Evolutionary conservation across 1,140 invertebrate genomes (phyloP).

Genomic region (Camponotus floridanus): DNA sequence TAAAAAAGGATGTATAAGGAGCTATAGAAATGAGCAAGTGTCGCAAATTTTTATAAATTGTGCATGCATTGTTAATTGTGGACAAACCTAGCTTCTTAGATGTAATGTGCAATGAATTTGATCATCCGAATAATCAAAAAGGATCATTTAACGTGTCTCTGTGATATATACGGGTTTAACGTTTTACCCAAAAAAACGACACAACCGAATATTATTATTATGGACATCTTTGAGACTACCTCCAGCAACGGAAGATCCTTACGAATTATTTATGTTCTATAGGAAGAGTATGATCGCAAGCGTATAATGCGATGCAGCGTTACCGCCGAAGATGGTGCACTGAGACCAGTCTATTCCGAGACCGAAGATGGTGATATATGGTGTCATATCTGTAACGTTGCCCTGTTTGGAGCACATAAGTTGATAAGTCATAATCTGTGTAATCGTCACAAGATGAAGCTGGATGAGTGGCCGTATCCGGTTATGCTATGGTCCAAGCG

Average conservation of each 20-base stretch:
- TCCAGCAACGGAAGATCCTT: conserved; percentile 40
- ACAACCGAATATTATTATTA: neutral
- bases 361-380: conserved; percentile 85
- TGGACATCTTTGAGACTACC: conserved; percentile 1
- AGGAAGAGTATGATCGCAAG: conserved; percentile 85
- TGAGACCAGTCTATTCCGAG: conserved; percentile 84
- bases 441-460: conserved; percentile 84
- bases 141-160: neutral
- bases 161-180: neutral
- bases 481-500: conserved; percentile 84
- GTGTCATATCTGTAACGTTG: conserved; percentile 86
- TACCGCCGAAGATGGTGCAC: conserved; percentile 84
- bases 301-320: conserved; percentile 85
- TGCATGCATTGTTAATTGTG: conserved; percentile 16
- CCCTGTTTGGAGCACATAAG: conserved; percentile 84
- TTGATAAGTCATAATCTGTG: conserved; percentile 83
- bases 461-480: conserved; percentile 85
- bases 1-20: conserved; percentile 70
- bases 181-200: neutral
- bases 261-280: conserved; percentile 75
- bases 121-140: neutral
- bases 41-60: neutral
- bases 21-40: neutral
- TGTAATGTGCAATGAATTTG: neutral
- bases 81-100: neutral